A percentile compares a stretch with the other conserved stretches of the same genome.
Conservation (phyloP, 2,113 vertebrate genomes). For the Carollia perspicillata region DNA sequence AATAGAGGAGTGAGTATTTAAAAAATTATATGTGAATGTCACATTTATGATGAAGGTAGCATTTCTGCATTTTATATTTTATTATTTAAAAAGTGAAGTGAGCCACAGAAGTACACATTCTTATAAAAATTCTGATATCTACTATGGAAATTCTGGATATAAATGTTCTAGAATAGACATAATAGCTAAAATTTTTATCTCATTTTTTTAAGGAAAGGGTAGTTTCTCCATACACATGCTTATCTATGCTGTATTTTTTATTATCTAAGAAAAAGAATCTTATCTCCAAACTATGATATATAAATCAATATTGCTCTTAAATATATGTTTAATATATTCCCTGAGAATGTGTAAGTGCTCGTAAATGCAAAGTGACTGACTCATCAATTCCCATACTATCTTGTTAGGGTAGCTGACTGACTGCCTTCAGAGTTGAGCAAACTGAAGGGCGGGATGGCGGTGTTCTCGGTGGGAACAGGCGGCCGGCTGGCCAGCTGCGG, state of each 20-base stretch:
- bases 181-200: slow-evolving; percentile 43
- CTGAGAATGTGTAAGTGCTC: not conserved
- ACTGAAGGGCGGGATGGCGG: not conserved
- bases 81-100: slow-evolving; percentile 60
- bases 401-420: not conserved
- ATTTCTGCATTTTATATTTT: slow-evolving; percentile 45
- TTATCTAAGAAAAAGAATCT: not conserved
- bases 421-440: not conserved
- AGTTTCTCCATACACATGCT: not conserved
- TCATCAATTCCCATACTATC: not conserved
- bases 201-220: not conserved
- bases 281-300: not conserved
- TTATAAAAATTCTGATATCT: slow-evolving; percentile 41
- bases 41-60: slow-evolving; percentile 42
- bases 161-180: slow-evolving; percentile 40
- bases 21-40: not conserved
- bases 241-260: not conserved
- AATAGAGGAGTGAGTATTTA: slow-evolving; percentile 51
- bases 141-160: slow-evolving; percentile 52
- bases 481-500: not conserved
- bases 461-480: not conserved
- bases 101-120: slow-evolving; percentile 46
- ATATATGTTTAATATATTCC: not conserved
- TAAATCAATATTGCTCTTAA: not conserved
- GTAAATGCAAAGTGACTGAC: not conserved